A percentile compares a stretch with the other conserved stretches of the same genome.
These are phyloP conservation scores for Diaperis boleti DNA, from an alignment of 2,888 invertebrate species.

Conservation along the genomic window DNA sequence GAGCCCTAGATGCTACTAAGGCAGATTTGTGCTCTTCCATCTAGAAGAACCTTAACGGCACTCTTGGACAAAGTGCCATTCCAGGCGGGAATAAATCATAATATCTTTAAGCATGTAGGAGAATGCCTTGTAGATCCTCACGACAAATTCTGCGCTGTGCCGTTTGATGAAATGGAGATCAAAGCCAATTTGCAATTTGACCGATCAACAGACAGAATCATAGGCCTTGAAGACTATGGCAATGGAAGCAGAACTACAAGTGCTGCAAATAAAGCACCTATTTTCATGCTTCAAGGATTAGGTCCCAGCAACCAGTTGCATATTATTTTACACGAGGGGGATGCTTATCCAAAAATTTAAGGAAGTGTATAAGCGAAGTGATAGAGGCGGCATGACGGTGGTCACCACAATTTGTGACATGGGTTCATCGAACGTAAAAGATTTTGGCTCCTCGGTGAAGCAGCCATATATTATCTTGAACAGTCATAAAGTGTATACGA, in stretches of 20 bases:
- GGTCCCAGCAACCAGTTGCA: slow-evolving; percentile 45
- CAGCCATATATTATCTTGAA: not conserved
- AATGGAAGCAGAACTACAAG: not conserved
- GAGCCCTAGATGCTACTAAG: slow-evolving; percentile 15
- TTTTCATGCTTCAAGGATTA: slow-evolving; percentile 43
- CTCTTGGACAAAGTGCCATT: slow-evolving; percentile 43
- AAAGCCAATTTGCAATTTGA: slow-evolving; percentile 43
- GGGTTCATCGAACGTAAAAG: slow-evolving; percentile 42
- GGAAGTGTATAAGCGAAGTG: slow-evolving; percentile 33
- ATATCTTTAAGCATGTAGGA: slow-evolving; percentile 41
- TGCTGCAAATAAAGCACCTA: slow-evolving; percentile 39
- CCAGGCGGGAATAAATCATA: slow-evolving; percentile 38
- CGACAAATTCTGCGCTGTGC: slow-evolving; percentile 39
- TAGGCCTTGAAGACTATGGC: slow-evolving; percentile 43
- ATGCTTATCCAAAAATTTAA: slow-evolving; percentile 19
- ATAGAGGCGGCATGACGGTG: slow-evolving; percentile 36
- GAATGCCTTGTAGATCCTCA: slow-evolving; percentile 12
- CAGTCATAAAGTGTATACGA: slow-evolving; percentile 4
- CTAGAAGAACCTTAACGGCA: slow-evolving; percentile 23
- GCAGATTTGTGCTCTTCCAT: slow-evolving; percentile 38
- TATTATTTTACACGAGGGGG: slow-evolving; percentile 45
- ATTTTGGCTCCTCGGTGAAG: not conserved
- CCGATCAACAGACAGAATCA: slow-evolving; percentile 29
- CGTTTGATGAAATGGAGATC: slow-evolving; percentile 48
- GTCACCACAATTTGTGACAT: slow-evolving; percentile 46